phyloP scores from a whole-genome alignment of 2,888 invertebrate species.

The Dioctria linearis region DNA sequence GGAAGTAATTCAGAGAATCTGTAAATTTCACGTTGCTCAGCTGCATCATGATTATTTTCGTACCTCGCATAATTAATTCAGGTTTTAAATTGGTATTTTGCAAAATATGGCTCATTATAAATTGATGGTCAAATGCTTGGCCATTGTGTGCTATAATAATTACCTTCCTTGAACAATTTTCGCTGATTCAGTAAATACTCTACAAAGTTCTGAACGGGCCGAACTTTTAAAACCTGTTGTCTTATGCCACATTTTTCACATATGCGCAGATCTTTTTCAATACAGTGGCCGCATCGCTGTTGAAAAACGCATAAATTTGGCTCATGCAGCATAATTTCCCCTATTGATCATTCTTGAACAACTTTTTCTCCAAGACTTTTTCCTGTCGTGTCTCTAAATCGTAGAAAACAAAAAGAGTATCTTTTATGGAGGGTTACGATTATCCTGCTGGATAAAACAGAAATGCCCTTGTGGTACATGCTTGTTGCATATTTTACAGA shows the following conservation, averaged over 20 bases:
- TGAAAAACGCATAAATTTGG: slow-evolving; percentile 49
- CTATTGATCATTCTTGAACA: neutral
- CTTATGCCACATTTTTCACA: slow-evolving; percentile 28
- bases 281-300: slow-evolving; percentile 31
- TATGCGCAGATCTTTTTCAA: slow-evolving; percentile 8
- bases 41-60: no score
- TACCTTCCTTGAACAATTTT: no score
- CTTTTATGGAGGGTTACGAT: slow-evolving; percentile 1
- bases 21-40: no score
- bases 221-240: no score
- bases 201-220: no score
- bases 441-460: slow-evolving; percentile 37
- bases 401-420: slow-evolving; percentile 40
- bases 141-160: no score
- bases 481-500: slow-evolving; percentile 42
- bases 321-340: slow-evolving; percentile 31
- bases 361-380: slow-evolving; percentile 12
- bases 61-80: no score
- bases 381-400: slow-evolving; percentile 43
- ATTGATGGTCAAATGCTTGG: no score
- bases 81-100: no score
- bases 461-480: slow-evolving; percentile 18
- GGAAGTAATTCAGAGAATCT: no score
- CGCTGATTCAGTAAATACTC: no score
- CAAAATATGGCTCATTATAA: no score